These are phyloP conservation scores for Chondrilla cf. caribensis DNA, from an alignment of 37 sponge, comb jelly and placozoan species.

Conservation along the genomic window DNA sequence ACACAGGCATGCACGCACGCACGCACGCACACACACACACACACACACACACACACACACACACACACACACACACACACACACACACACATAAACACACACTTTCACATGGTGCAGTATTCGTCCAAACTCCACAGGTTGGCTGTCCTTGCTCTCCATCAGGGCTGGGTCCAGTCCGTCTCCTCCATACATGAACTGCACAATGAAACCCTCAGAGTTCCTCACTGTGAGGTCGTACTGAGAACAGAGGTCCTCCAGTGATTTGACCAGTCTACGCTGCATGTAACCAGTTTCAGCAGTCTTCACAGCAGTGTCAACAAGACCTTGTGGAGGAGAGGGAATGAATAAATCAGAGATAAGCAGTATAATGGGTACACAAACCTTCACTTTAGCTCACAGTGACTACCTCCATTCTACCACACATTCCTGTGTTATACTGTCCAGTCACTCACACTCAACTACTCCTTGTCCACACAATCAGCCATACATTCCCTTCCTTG, in stretches of 20 bases:
- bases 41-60: not conserved
- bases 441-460: no score
- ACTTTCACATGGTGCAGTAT: conserved; percentile 81
- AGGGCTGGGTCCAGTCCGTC: conserved; percentile 94
- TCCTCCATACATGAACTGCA: conserved; percentile 96
- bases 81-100: not conserved
- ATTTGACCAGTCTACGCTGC: conserved; percentile 95
- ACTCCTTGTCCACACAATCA: not conserved
- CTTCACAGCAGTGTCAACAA: conserved; percentile 99
- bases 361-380: no score
- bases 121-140: conserved; percentile 82
- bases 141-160: conserved; percentile 86
- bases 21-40: not conserved
- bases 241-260: conserved; percentile 92
- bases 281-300: conserved; percentile 99
- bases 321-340: conserved; percentile 40
- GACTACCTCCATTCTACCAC: not conserved
- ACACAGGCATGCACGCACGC: no score
- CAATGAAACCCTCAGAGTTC: conserved; percentile 84
- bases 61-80: not conserved
- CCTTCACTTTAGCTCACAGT: no score
- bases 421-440: not conserved
- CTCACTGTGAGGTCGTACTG: conserved; percentile 92
- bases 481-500: not conserved
- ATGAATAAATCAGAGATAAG: no score